Evolutionary conservation across 35 echinoderm and acorn worm genomes (phyloP), one percentile per base, ranked within the genome.

Genomic region (Heliocidaris erythrogramma): DNA sequence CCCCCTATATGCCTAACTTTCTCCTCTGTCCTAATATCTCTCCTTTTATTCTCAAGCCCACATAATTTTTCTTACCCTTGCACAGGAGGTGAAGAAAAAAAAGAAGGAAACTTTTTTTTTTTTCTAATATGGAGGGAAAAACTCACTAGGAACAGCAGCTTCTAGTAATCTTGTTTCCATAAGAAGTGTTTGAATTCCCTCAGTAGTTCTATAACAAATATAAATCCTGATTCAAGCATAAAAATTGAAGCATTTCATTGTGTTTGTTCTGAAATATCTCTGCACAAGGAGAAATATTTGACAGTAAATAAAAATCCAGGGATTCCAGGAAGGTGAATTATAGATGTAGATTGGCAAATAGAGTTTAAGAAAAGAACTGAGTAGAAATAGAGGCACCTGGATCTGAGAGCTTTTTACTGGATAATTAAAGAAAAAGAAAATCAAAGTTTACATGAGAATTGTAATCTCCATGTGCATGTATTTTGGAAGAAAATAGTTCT

Each of bases 391-490:
- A 78, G 65, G 65, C 5, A n/a, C 65, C 65, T 78, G 17, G 65
- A 78, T 78, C 14, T 56, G 17, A 78, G 4, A 21, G 27, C 65
- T 0, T 27, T 27, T 27, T 78, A 14, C 14, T 56, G 5, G 65
- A 78, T 78, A n/a, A 78, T 78, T n/a, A 78, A 27, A n/a, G 27
- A 78, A 78, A 78, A 78, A n/a, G 65, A 78, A n/a, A 78, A 78
- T 24, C 17, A n/a, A 7, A 78, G 65, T 78, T 78, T 78, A 78
- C 21, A 27, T 21, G 21, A 78, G 5, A 78, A 78, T 78, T 78
- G 2, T 7, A 78, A 78, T 29, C 18, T 78, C 65, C 17, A n/a
- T 78, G 7, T 60, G 59, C 2, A 60, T 60, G 12, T 60, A 0
- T 69, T 69, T 78, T 27, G 14, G 14, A 78, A 27, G 18, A 5